Evolutionary conservation across 37 sponge, comb jelly and placozoan genomes (phyloP), one percentile per base, ranked within the genome.

Genomic region (Petrosia ficiformis): DNA sequence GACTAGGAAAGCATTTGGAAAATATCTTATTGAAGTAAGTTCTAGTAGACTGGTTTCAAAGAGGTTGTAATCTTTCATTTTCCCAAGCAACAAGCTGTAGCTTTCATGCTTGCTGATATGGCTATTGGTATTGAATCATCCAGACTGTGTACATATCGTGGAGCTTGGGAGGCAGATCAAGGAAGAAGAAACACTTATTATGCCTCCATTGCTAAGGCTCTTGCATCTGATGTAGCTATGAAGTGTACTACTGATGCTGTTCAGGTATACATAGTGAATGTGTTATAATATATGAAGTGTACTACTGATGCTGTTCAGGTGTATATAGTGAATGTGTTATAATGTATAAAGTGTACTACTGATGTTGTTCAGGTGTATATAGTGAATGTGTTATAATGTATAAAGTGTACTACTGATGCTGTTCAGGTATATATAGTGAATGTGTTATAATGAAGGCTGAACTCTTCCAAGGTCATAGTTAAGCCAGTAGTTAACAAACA

Each of bases 101-200:
- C 85, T 24, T 86, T 83, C 85, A 90, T 91, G 84, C 78, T 97
- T 44, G 94, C 97, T 39, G 94, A 97, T 43, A 97, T 97, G 97
- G 97, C 97, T 34, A 93, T 93, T 74, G 92, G 97, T 24, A 67
- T 94, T 0, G 95, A 94, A 68, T 68, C 88, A 1, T 72, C 92
- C 2, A 68, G 95, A 14, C 83, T 87, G 68, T 44, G 83, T n/a
- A 69, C 79, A 4, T 81, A 84, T 66, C 68, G 83, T 19, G 73
- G 74, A 11, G 95, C 95, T 44, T 90, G 91, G 95, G 95, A 94
- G 78, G 44, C 70, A 26, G 95, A 94, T 67, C 80, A 84, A 31
- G 89, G 87, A 0, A 32, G 88, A 16, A 71, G 79, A 73, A 93
- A 93, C 82, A 94, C 92, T 0, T 97, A 93, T 78, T 88, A 84